These are phyloP conservation scores for Scolopax rusticola DNA, from an alignment of 2,797 vertebrate genomes.

Conservation along the genomic window DNA sequence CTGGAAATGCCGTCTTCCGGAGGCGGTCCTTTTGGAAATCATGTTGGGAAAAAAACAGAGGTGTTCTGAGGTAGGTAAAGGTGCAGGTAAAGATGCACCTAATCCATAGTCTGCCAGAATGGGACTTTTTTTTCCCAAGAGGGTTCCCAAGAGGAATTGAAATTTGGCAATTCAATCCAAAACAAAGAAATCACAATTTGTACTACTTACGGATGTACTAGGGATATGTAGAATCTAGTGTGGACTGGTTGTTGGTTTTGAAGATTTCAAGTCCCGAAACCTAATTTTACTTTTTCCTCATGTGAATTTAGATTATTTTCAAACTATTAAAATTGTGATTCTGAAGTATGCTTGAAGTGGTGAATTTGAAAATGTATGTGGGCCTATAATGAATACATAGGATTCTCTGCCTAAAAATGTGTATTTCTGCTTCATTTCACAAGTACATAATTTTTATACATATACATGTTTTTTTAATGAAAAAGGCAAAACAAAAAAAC, in stretches of 20 bases:
- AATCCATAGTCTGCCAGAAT: constrained; percentile 26
- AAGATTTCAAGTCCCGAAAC: background rate
- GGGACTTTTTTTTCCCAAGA: constrained; percentile 48
- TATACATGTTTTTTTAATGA: background rate
- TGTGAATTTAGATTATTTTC: background rate
- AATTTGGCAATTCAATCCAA: background rate
- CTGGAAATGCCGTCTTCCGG: constrained; percentile 82
- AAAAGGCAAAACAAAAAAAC: background rate
- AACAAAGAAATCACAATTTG: background rate
- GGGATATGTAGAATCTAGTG: background rate
- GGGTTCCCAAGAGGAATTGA: background rate
- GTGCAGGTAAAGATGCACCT: constrained; percentile 65
- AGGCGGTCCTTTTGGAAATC: constrained; percentile 84
- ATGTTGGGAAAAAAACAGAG: constrained; percentile 79
- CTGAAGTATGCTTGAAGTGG: background rate
- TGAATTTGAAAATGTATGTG: background rate
- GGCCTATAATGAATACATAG: background rate
- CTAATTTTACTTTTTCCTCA: background rate
- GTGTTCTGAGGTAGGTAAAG: constrained; percentile 81
- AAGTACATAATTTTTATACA: background rate
- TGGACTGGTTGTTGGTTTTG: background rate
- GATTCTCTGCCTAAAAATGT: background rate
- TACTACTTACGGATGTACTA: background rate
- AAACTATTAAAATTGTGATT: background rate
- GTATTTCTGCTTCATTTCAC: background rate